Evolutionary conservation across 2,888 invertebrate species (phyloP), one percentile per base, ranked within the genome.

Genomic region (Scaeva pyrastri): DNA sequence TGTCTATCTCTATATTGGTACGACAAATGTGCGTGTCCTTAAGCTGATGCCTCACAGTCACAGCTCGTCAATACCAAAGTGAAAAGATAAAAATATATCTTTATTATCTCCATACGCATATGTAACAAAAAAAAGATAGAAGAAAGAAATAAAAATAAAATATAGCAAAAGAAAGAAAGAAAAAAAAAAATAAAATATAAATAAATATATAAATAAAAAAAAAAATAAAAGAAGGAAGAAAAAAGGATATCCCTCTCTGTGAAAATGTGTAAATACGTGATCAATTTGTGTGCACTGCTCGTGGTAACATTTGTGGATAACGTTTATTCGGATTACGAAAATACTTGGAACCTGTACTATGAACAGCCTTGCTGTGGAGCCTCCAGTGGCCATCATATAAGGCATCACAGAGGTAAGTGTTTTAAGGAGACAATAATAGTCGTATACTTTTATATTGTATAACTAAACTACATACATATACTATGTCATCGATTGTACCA

Each of bases 341-440:
- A 94, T 91, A 95, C 95, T 81, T 95, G 95, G 93, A 95, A 95
- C 91, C 94, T 95, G 92, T 96, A 96, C 92, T 96, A 95, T 91
- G 96, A 96, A 91, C 96, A 96, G 90, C 96, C 96, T 19, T 96
- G 96, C 92, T 96, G 96, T 93, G 93, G 93, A 88, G 94, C 94
- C 88, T 89, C 88, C 89, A 93, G 92, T 89, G 94, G 93, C 88
- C 95, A 95, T 91, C 95, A 95, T 89, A 94, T 95, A 90, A 93
- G 96, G 90, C 96, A 96, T 92, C 95, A 96, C 91, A 94, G 95
- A 95, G 96, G 96, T 96, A 93, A 94, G 94, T 89, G 68, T 52
- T 36, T 16, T 50, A 56, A 21, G 68, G 71, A 72, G 55, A 76
- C 36, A 55, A 74, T 12, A 16, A 14, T 10, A 0, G 0, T 23